phyloP scores from a whole-genome alignment of 2,888 invertebrate species.

The Xestobium rufovillosum region DNA sequence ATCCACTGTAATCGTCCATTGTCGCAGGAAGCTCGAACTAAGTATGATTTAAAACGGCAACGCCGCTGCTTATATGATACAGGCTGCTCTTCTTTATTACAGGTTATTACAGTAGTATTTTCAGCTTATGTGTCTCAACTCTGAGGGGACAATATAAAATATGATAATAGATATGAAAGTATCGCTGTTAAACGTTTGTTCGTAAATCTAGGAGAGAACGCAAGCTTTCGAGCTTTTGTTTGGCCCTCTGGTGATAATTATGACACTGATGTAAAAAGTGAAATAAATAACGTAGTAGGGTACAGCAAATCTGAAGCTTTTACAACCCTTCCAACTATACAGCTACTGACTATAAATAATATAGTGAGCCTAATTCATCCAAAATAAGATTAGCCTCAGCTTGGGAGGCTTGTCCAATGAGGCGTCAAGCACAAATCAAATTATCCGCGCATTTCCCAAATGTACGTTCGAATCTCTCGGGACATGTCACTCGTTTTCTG shows the following conservation, averaged over 20 bases:
- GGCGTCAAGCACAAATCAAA: conserved; percentile 35
- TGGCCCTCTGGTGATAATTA: too few species aligned
- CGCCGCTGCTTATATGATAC: conserved; percentile 30
- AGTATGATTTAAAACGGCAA: conserved; percentile 36
- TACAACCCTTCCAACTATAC: too few species aligned
- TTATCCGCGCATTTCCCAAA: conserved; percentile 34
- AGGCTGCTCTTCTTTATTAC: conserved; percentile 38
- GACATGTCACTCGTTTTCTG: conserved; percentile 33
- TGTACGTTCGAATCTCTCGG: conserved; percentile 29
- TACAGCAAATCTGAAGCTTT: too few species aligned
- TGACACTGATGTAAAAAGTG: too few species aligned
- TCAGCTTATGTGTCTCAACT: conserved; percentile 36
- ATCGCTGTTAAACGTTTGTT: too few species aligned
- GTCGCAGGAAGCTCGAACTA: conserved; percentile 25
- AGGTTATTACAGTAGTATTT: conserved; percentile 43
- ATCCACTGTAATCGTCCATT: conserved; percentile 29
- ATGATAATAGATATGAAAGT: conserved; percentile 33
- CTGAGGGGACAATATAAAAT: conserved; percentile 29
- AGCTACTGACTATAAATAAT: too few species aligned
- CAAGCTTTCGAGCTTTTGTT: too few species aligned
- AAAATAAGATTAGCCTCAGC: conserved; percentile 32
- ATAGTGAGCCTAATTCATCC: conserved; percentile 23
- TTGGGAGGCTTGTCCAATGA: conserved; percentile 34
- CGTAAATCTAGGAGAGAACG: too few species aligned
- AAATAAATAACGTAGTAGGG: too few species aligned